Base-by-base conservation (phyloP, 2,797 vertebrate species). In the Pogonophryne albipinna region DNA sequence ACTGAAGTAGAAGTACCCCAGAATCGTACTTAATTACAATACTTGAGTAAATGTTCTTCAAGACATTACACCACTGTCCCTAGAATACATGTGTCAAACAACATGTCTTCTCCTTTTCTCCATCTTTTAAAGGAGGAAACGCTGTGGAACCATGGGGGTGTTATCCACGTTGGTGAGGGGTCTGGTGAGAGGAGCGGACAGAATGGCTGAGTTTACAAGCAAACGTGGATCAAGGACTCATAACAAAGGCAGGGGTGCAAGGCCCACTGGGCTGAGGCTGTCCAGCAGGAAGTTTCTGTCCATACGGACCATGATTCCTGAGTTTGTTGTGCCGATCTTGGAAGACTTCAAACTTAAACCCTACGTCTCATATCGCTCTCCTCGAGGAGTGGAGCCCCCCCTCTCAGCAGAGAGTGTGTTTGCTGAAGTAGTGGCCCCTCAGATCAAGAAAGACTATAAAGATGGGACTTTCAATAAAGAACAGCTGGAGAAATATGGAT, bases 141-240 rank as follows among this genome's bases (percentile, higher is more conserved):
- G 1, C 58, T 2, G 9, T 8, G 27, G 17, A 49, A 67, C 53
- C 45, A 98, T 99, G 98, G 98, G 97, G 16, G 88, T 99, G 34
- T 92, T 99, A 64, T 92, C 93, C 6, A 93, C 86, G 1, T 89
- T 97, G 46, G 60, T 90, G 0, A 94, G 96, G 3, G 96, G 96
- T 19, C 79, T 99, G 45, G 86, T 96, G 2, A 94, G 97, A 72
- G 97, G 97, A 14, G 97, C 97, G 0, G 96, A 99, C 93, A 91
- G 98, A 2, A 85, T 96, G 94, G 92, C 97, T 0, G 93, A 95
- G 66, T 98, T 97, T 93, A 98, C 97, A 38, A 99, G 97, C 91
- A 99, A 98, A 79, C 96, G 96, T 0, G 98, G 98, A 17, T 95
- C 97, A 0, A 95, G 92, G 3, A 95, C 87, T 66, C 93, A 96